Percentiles rank a stretch among this genome's conserved stretches.
Evolutionary conservation across 2,797 vertebrate genomes (phyloP).

Genomic region (Epinephelus awoara): DNA sequence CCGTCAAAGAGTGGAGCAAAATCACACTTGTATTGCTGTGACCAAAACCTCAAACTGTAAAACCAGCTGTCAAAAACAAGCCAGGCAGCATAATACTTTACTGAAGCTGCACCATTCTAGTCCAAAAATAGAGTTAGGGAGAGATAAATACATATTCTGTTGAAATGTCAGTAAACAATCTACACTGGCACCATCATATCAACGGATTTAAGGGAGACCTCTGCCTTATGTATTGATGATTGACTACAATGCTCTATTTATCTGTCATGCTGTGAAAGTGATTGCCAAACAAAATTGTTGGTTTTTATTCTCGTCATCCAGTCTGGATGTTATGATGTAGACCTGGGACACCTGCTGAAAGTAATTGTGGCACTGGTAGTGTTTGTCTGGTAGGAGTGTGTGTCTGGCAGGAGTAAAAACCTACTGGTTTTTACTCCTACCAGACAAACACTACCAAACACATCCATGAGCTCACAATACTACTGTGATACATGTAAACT

Average conservation of each 20-base stretch:
- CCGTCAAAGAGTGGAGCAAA: conserved; percentile 16
- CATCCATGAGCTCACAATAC: conserved; percentile 12
- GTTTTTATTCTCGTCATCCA: conserved; percentile 32
- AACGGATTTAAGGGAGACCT: conserved; percentile 1
- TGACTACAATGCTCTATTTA: conserved; percentile 16
- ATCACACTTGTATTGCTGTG: background rate
- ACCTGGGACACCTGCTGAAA: conserved; percentile 43
- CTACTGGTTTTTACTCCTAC: too few species aligned
- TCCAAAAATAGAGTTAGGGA: conserved; percentile 1
- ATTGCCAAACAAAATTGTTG: conserved; percentile 25
- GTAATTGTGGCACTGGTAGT: conserved; percentile 36
- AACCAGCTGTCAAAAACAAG: conserved; percentile 26
- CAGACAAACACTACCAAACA: too few species aligned
- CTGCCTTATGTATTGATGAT: conserved; percentile 9
- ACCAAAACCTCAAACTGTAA: conserved; percentile 28
- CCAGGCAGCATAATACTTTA: background rate
- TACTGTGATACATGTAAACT: conserved; percentile 26
- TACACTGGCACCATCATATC: background rate
- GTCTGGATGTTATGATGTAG: conserved; percentile 31
- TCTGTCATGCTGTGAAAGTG: conserved; percentile 30
- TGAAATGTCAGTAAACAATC: background rate
- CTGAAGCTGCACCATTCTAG: background rate
- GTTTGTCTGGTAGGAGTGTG: too few species aligned
- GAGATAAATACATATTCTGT: background rate
- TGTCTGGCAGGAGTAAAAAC: conserved; percentile 27